A percentile compares a stretch with the other conserved stretches of the same genome.
phyloP scores from a whole-genome alignment of 1,140 invertebrate genomes.

The Nixonia krombeini region DNA sequence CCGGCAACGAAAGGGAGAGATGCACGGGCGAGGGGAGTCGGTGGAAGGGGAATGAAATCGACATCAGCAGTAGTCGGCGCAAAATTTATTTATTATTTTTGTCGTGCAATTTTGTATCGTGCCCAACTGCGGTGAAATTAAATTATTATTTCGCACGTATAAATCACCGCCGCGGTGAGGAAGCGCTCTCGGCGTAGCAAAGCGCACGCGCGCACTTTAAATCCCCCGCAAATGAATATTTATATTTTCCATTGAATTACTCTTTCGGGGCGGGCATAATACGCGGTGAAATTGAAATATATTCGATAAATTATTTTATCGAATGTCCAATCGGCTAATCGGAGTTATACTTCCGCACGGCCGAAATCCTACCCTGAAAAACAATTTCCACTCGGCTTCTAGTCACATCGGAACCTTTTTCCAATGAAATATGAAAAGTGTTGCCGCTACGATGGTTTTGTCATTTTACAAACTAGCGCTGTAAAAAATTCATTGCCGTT shows the following conservation, averaged over 20 bases:
- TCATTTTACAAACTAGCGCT: constrained; percentile 23
- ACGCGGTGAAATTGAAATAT: constrained; percentile 69
- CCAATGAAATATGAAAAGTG: constrained; percentile 46
- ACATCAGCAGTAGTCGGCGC: constrained; percentile 64
- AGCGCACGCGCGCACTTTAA: constrained; percentile 60
- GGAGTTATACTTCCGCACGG: constrained; percentile 51
- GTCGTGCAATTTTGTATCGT: constrained; percentile 70
- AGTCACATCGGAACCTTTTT: constrained; percentile 33
- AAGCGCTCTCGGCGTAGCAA: constrained; percentile 2
- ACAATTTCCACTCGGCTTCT: constrained; percentile 40
- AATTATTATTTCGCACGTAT: constrained; percentile 71
- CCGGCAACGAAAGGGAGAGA: neutral
- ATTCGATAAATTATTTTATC: constrained; percentile 72
- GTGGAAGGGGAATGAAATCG: constrained; percentile 56
- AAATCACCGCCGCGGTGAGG: constrained; percentile 58
- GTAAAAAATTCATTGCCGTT: constrained; percentile 6
- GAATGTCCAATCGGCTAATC: constrained; percentile 63
- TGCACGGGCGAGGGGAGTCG: constrained; percentile 13
- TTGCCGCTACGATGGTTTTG: constrained; percentile 35
- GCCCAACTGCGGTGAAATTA: constrained; percentile 70
- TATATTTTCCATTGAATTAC: constrained; percentile 73
- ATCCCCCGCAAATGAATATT: constrained; percentile 71
- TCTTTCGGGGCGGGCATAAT: constrained; percentile 68
- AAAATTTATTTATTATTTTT: constrained; percentile 73
- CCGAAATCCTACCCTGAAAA: constrained; percentile 31